Conservation (phyloP, 2,113 vertebrate genomes). For the Burhinus bistriatus region DNA sequence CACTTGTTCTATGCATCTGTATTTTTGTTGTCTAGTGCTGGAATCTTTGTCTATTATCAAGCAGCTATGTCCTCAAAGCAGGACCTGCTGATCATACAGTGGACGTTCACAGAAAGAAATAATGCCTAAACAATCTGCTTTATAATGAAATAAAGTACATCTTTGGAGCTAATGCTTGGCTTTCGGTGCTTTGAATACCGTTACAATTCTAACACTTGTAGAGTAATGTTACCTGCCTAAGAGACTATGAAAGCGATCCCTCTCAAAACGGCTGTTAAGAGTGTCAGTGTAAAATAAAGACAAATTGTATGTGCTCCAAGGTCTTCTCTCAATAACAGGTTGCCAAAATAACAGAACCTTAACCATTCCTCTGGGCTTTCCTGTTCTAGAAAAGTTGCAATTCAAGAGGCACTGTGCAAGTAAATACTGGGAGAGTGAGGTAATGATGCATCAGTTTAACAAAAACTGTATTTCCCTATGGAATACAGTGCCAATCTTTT, state of each 20-base stretch:
- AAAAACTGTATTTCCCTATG: neutral
- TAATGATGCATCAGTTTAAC: neutral
- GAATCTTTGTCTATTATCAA: neutral
- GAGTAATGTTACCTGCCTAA: accelerated
- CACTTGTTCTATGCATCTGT: conserved; percentile 9
- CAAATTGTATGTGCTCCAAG: neutral
- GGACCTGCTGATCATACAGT: neutral
- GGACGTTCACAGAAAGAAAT: conserved; percentile 22
- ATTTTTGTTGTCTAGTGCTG: neutral
- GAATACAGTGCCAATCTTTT: neutral
- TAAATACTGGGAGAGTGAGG: neutral
- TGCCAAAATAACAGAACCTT: neutral
- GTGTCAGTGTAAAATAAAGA: neutral
- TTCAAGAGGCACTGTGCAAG: accelerated
- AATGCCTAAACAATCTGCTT: conserved; percentile 54
- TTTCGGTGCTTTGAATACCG: neutral
- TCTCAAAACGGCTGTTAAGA: neutral
- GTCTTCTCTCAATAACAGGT: neutral
- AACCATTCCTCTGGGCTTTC: neutral
- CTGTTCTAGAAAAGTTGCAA: neutral
- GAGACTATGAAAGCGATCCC: neutral
- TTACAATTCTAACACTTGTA: neutral
- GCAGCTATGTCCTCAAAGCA: neutral
- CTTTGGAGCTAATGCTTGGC: conserved; percentile 27
- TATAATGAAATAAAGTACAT: conserved; percentile 57